Evolutionary conservation across 2,888 invertebrate genomes (phyloP).

Genomic region (Oxytorus armatus): DNA sequence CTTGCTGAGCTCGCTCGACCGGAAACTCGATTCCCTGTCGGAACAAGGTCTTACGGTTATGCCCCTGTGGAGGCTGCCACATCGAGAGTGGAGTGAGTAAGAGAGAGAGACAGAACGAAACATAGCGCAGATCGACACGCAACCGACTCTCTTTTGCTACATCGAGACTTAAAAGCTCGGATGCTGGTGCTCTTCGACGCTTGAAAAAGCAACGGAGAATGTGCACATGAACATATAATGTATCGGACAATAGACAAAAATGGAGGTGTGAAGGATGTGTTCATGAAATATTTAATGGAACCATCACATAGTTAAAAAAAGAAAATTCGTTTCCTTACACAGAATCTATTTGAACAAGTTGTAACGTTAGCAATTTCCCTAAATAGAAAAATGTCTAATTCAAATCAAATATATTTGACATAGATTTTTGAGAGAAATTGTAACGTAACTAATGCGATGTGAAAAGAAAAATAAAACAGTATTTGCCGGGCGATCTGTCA

Average conservation of each 20-base stretch:
- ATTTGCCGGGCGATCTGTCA: constrained; percentile 27
- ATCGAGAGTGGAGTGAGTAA: constrained; percentile 12
- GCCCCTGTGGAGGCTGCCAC: constrained; percentile 53
- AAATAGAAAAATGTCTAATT: too few relatives aligned
- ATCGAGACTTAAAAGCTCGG: constrained; percentile 61
- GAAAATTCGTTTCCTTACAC: too few relatives aligned
- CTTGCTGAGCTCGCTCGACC: constrained; percentile 69
- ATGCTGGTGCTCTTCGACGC: constrained; percentile 57
- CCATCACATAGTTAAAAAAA: too few relatives aligned
- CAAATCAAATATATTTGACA: too few relatives aligned
- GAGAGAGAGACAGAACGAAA: constrained; percentile 19
- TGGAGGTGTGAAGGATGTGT: constrained; percentile 13
- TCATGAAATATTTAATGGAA: constrained; percentile 38
- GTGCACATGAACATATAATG: constrained; percentile 6
- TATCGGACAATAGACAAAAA: constrained; percentile 18
- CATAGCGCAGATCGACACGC: constrained; percentile 58
- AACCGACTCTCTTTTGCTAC: constrained; percentile 49
- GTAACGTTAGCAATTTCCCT: too few relatives aligned
- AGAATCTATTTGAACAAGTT: too few relatives aligned
- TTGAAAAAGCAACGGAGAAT: constrained; percentile 55
- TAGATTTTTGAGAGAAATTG: not conserved
- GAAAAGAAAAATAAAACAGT: constrained; percentile 2
- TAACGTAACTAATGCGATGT: constrained; percentile 16
- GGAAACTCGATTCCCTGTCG: constrained; percentile 74
- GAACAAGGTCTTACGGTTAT: constrained; percentile 71